Evolutionary conservation across 2,113 vertebrate genomes (phyloP).

Genomic region (Todiramphus saurophagus): DNA sequence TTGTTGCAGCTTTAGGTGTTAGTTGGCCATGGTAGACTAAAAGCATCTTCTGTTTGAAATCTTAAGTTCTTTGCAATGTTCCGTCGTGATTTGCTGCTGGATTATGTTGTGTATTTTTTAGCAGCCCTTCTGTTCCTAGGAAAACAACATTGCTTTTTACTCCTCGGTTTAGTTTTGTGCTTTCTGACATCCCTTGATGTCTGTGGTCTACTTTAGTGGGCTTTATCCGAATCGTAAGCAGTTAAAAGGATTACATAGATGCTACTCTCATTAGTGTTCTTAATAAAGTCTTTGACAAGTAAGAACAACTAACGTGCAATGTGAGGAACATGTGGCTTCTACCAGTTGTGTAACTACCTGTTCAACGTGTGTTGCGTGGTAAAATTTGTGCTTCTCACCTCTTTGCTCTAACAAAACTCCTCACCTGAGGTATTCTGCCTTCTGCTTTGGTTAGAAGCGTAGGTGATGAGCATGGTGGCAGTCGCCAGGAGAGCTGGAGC

Average conservation of each 20-base stretch:
- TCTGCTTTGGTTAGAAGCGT: too few species aligned
- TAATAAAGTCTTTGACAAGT: not conserved
- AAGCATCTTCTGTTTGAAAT: not conserved
- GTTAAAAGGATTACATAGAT: constrained; percentile 1
- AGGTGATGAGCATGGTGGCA: not conserved
- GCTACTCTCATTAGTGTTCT: not conserved
- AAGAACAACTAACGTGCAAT: fast-evolving
- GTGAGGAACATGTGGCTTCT: not conserved
- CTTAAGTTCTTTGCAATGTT: not conserved
- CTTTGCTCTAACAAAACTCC: not conserved
- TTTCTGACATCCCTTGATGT: not conserved
- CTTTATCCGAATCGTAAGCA: not conserved
- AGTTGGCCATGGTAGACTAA: not conserved
- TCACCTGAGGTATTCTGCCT: not conserved
- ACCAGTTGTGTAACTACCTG: fast-evolving
- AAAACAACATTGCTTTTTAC: not conserved
- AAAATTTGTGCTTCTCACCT: too few species aligned
- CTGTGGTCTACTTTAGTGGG: not conserved
- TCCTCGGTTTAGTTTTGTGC: not conserved
- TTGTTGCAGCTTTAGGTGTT: not conserved
- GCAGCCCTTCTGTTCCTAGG: not conserved
- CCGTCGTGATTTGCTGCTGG: not conserved
- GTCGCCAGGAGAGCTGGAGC: not conserved
- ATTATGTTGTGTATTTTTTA: not conserved
- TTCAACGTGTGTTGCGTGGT: fast-evolving